These are phyloP conservation scores for Falco columbarius DNA, from an alignment of 2,797 vertebrate genomes.

Conservation along the genomic window DNA sequence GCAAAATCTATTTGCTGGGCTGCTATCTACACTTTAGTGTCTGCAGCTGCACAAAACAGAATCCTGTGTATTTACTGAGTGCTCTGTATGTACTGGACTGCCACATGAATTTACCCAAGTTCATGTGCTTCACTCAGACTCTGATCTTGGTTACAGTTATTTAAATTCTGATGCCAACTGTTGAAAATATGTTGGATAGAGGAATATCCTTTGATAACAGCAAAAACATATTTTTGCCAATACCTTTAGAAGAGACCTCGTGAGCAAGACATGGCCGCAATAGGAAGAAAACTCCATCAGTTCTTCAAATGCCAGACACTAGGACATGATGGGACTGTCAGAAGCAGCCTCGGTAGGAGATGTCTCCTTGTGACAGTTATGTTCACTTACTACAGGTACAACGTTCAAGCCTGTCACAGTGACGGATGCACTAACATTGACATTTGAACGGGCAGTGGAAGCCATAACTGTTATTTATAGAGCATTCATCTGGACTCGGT, in stretches of 20 bases:
- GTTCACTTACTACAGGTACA: not conserved
- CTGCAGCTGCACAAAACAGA: not conserved
- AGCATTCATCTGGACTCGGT: not conserved
- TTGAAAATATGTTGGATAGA: not conserved
- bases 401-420: not conserved
- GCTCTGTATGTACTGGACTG: not conserved
- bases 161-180: not conserved
- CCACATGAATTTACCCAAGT: not conserved
- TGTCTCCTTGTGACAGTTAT: not conserved
- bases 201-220: not conserved
- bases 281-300: not conserved
- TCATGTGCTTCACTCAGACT: not conserved
- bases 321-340: not conserved
- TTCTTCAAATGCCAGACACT: not conserved
- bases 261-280: not conserved
- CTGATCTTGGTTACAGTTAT: not conserved
- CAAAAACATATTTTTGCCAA: not conserved
- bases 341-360: not conserved
- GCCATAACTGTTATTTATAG: not conserved
- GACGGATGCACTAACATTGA: not conserved
- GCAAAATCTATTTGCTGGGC: not conserved
- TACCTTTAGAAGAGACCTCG: not conserved
- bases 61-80: not conserved
- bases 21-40: not conserved
- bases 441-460: not conserved